Conservation (phyloP, 64 coral and sea anemone genomes). For the Actinia tenebrosa region DNA sequence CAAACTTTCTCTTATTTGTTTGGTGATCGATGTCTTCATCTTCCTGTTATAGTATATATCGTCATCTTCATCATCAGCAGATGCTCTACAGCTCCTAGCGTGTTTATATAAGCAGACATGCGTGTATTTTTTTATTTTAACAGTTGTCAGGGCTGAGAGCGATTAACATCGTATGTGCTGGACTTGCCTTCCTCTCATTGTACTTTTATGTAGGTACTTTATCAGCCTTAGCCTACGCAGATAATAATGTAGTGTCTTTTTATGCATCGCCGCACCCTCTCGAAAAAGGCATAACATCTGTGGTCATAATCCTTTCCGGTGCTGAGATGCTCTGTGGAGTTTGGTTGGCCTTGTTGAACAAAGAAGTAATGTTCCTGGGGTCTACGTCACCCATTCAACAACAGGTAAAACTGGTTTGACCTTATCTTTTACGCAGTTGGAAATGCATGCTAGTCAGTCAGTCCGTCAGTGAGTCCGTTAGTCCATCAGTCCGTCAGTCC, state of each 20-base stretch:
- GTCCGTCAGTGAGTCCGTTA: too few species aligned
- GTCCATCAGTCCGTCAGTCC: too few species aligned
- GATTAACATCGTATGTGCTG: neutral
- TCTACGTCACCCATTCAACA: neutral
- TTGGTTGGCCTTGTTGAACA: constrained; percentile 1
- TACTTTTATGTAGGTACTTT: neutral
- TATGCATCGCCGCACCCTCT: too few species aligned
- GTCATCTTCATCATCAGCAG: too few species aligned
- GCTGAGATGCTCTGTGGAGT: neutral
- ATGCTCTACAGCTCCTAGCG: too few species aligned
- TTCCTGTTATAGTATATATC: too few species aligned
- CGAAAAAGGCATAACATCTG: neutral
- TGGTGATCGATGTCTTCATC: too few species aligned
- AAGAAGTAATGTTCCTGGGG: neutral
- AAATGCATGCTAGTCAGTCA: too few species aligned
- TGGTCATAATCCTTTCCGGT: neutral
- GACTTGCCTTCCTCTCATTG: neutral
- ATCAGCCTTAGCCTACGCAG: neutral
- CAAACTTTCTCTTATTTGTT: too few species aligned
- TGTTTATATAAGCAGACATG: too few species aligned
- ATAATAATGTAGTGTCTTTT: too few species aligned
- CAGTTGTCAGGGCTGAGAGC: neutral
- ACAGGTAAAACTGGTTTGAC: neutral
- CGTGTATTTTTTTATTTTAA: neutral
- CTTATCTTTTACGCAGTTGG: too few species aligned